Evolutionary conservation across 2,113 vertebrate genomes (phyloP), one percentile per base, ranked within the genome.

Genomic region (Ophthalmolycus amberensis): DNA sequence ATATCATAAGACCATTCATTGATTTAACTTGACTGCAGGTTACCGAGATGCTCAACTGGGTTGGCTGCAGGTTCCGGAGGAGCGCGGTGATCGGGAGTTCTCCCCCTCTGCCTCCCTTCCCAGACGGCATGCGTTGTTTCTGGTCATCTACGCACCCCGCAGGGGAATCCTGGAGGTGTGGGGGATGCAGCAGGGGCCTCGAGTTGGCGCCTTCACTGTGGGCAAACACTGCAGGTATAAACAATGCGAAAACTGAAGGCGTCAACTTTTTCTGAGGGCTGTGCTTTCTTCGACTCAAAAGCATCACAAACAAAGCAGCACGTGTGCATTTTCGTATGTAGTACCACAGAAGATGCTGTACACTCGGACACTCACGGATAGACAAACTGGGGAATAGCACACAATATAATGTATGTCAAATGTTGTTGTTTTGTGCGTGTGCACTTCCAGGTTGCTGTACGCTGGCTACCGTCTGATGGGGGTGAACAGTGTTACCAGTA

Each of bases 391-490:
- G 10, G 3, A 37, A n/a, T 2, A 42, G 56, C 6, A 46, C 16
- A 40, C 32, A 56, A 6, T 25, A 25, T 34, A 15, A 22, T 8
- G 1, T 3, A 8, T 10, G 38, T 66, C 1, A 58, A 29, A 34
- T 25, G 6, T 38, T 9, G 54, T 48, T 54, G 25, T 27, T 59
- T 20, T 68, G 60, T 77, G 44, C 66, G 11, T 58, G 5, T 48
- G 9, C 22, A 16, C 34, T 75, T 92, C 64, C 89, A 99, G 98
- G 85, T 90, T 99, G 83, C 86, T 99, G 79, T 99, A 98, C 87
- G 96, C 97, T 73, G 98, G 98, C 67, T 99, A 99, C 92, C 97
- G 96, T 93, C 97, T 99, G 90, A 99, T 99, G 97, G 98, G 98
- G 48, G 94, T 99, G 80, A 99, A 99, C 93, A 99, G 98, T n/a